A percentile compares a stretch with the other conserved stretches of the same genome.
Evolutionary conservation across 2,797 vertebrate species (phyloP).

Genomic region (Muraenolepis orangiensis): DNA sequence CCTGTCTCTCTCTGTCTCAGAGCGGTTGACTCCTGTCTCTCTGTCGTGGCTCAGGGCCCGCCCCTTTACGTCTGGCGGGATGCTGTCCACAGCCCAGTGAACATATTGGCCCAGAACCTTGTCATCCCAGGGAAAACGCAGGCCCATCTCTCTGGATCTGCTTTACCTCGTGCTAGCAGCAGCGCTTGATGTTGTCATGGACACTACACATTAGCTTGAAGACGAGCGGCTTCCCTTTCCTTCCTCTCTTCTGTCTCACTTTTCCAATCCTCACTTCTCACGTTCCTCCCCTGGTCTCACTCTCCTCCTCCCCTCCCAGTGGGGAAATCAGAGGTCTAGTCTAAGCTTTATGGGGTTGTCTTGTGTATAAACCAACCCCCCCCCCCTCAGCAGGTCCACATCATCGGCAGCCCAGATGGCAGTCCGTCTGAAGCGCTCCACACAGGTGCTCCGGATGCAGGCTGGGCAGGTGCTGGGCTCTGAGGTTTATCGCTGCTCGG

Average conservation of each 20-base stretch:
- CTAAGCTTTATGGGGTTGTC: no score
- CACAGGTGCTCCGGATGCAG: neutral
- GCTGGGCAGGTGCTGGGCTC: neutral
- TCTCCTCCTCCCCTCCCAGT: no score
- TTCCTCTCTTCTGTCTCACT: neutral
- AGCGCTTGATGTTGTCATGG: conserved; percentile 37
- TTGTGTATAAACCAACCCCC: no score
- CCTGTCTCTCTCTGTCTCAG: neutral
- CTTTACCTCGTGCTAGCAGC: conserved; percentile 18
- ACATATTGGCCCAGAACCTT: conserved; percentile 54
- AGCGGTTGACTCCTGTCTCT: no score
- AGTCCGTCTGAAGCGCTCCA: neutral
- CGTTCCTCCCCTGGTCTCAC: neutral
- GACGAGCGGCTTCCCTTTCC: conserved; percentile 2
- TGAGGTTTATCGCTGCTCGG: neutral
- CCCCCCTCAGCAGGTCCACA: conserved; percentile 1
- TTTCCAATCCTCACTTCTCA: neutral
- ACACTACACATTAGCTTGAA: conserved; percentile 22
- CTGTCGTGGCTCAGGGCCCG: neutral
- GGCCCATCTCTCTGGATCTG: conserved; percentile 20
- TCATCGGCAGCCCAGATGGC: neutral
- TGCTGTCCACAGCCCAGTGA: conserved; percentile 29
- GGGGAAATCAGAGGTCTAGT: no score
- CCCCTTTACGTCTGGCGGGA: no score
- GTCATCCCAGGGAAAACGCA: conserved; percentile 31